Evolutionary conservation across 1,140 invertebrate genomes (phyloP).

Genomic region (Sarcophaga peregrina): DNA sequence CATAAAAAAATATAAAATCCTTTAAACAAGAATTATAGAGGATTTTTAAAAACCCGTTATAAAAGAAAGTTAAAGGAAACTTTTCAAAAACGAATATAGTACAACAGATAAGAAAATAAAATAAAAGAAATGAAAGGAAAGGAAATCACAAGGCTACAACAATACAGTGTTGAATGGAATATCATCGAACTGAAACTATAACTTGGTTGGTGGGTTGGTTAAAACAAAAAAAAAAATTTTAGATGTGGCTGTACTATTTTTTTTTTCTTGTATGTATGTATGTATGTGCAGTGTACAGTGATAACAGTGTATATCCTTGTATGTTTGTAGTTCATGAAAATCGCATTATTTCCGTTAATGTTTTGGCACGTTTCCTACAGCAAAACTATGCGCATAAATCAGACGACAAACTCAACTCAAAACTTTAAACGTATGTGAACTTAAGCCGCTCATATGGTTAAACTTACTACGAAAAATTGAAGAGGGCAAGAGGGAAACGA

Average conservation of each 20-base stretch:
- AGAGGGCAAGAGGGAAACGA: not conserved
- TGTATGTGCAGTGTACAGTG: not conserved
- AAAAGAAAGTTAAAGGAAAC: not conserved
- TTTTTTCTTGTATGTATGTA: constrained; percentile 7
- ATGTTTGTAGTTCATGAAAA: constrained; percentile 33
- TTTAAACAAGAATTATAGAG: not conserved
- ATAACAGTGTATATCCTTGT: not conserved
- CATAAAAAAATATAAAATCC: not conserved
- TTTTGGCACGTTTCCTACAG: constrained; percentile 40
- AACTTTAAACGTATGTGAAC: constrained; percentile 32
- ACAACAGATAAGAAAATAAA: not conserved
- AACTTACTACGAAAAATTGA: not conserved
- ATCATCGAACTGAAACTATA: constrained; percentile 14
- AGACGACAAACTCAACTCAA: constrained; percentile 40
- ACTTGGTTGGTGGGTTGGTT: not conserved
- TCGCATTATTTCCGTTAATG: constrained; percentile 41
- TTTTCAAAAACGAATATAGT: not conserved
- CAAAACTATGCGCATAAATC: constrained; percentile 41
- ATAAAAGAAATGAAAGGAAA: not conserved
- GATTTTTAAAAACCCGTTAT: not conserved
- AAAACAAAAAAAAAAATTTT: constrained; percentile 7
- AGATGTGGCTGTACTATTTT: no score
- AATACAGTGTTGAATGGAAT: not conserved
- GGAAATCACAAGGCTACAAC: not conserved
- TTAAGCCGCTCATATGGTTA: constrained; percentile 36